Conservation (phyloP, 2,113 vertebrate species). For the Polypterus bichir region DNA sequence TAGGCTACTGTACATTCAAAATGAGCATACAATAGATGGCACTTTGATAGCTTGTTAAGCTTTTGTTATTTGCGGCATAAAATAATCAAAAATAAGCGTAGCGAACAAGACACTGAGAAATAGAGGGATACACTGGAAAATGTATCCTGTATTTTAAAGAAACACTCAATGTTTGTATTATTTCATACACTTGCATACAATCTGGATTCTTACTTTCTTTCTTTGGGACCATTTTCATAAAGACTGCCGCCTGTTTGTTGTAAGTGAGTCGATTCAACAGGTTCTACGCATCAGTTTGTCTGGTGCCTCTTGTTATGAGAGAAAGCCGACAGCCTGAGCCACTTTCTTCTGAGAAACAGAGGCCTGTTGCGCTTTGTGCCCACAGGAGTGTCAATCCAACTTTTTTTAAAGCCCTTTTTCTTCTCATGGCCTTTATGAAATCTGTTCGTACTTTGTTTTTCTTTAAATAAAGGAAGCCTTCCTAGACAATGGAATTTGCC, state of each 20-base stretch:
- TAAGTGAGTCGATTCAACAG: conserved; percentile 27
- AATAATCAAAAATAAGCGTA: no score
- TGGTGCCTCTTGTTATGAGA: conserved; percentile 34
- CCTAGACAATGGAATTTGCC: neutral
- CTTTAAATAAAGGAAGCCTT: neutral
- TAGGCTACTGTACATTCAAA: no score
- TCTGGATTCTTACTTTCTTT: neutral
- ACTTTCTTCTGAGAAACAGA: conserved; percentile 46
- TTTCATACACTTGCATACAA: no score
- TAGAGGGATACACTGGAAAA: no score
- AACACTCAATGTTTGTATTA: no score
- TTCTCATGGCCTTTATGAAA: conserved; percentile 32
- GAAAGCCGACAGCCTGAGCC: conserved; percentile 48
- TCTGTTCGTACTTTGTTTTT: conserved; percentile 40
- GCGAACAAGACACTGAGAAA: no score
- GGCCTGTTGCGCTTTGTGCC: conserved; percentile 54
- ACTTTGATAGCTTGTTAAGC: no score
- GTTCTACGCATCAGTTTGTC: conserved; percentile 27
- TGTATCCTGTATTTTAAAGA: no score
- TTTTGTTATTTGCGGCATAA: no score
- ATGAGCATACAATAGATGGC: no score
- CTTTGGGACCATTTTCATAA: conserved; percentile 18
- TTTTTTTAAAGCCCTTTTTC: conserved; percentile 44
- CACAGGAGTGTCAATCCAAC: conserved; percentile 49
- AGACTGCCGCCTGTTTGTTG: conserved; percentile 20